A percentile compares a stretch with the other conserved stretches of the same genome.
phyloP scores from a whole-genome alignment of 2,888 invertebrate genomes.

The Acrocyrtus sp. region DNA sequence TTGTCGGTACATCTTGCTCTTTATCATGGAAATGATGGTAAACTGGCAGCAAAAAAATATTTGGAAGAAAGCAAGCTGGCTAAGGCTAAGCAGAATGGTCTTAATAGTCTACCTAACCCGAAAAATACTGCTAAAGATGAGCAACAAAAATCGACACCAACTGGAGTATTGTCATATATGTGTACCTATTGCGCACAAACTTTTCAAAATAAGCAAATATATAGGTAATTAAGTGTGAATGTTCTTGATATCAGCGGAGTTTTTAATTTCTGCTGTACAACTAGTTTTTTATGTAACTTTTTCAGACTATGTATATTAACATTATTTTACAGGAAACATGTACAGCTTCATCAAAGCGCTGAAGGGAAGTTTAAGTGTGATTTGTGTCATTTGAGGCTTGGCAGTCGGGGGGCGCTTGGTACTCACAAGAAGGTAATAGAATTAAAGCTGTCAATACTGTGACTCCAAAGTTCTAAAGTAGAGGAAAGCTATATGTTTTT shows the following conservation, averaged over 20 bases:
- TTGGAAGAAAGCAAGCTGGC: background rate
- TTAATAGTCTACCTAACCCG: background rate
- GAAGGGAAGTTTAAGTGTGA: slow-evolving; percentile 10
- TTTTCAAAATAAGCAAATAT: background rate
- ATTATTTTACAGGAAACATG: background rate
- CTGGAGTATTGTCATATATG: background rate
- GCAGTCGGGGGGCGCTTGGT: background rate
- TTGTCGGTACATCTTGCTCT: background rate
- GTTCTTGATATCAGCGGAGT: background rate
- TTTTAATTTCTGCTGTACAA: background rate
- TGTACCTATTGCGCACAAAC: background rate
- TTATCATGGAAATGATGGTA: background rate
- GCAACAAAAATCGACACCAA: background rate
- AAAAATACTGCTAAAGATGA: no score
- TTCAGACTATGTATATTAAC: background rate
- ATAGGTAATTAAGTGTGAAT: background rate
- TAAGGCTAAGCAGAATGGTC: background rate
- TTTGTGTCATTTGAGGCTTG: slow-evolving; percentile 10
- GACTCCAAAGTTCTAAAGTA: no score
- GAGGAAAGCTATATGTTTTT: no score
- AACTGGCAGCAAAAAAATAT: background rate
- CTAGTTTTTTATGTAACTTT: background rate
- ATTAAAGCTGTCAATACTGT: background rate
- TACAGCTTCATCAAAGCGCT: background rate
- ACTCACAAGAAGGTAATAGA: slow-evolving; percentile 7